Base-by-base conservation (phyloP, 2,888 invertebrate species). In the Notodonta ziczac region DNA sequence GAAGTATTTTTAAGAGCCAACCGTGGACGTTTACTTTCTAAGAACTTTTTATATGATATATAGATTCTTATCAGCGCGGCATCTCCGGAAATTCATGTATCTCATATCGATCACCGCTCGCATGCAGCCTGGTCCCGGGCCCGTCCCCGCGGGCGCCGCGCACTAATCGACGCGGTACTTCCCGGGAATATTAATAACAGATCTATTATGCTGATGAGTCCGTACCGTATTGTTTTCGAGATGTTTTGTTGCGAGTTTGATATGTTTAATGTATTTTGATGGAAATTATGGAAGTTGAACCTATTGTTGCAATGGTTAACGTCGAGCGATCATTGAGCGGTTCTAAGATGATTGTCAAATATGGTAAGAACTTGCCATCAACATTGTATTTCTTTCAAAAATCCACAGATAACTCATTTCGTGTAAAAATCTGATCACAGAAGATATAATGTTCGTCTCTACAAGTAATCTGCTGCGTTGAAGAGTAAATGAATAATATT, bases 131-230 rank as follows among this genome's bases (percentile, higher is more conserved):
- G 14, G 40, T n/a, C 14, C 39, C n/a, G 24, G 50, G n/a, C 9
- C 5, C 9, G 10, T 12, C n/a, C 24, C 52, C 32, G 32, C 16
- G 52, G 10, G 16, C 10, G 35, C 35, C 48, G 53, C 58, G 61
- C 63, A 66, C 63, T 67, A 66, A 70, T 72, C 68, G 73, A 73
- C 61, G 61, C 52, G 66, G 66, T 62, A 59, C 66, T 65, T 59
- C 51, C 62, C 61, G 65, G 58, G 56, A 67, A 65, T 74, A 74
- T 74, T 74, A 74, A 76, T 76, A 76, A 65, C 56, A 66, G 60
- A 71, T 74, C 63, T 69, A 73, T 61, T 69, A 73, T 76, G 74
- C 56, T 71, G 74, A 74, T 74, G 74, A 64, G 56, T 58, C 24
- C 62, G 64, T 60, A 62, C 69, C 74, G 60, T 65, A 62, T 64